Evolutionary conservation across 1,140 invertebrate genomes (phyloP), one percentile per base, ranked within the genome.

Genomic region (Diachasmimorpha longicaudata): DNA sequence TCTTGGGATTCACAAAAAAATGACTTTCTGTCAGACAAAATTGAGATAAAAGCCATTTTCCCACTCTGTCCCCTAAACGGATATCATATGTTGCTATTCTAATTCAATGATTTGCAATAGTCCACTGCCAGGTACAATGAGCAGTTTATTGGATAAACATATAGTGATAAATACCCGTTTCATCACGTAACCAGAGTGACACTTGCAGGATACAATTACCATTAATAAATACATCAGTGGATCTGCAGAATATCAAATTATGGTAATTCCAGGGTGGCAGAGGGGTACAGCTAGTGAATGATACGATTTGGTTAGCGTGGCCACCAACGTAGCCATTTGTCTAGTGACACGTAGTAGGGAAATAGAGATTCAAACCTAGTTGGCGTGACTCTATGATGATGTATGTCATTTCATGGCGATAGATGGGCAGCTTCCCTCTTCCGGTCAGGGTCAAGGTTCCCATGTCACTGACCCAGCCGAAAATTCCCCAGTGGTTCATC

Each of bases 171-270:
- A 52, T 52, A 9, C n/a, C 48, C 48, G 48, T 63, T 63, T 63
- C 58, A 31, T 63, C 58, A 63, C 58, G 23, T 63, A 25, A 63
- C 23, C 58, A 37, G n/a, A 68, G 66, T 68, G 36, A 66, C 21
- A 63, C 16, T 66, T 36, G 52, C 55, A 66, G 72, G 16, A 36
- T 39, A 71, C 72, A 55, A 76, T 79, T 76, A 76, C 63, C 70
- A 77, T 78, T 70, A 76, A 82, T 84, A 82, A 82, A 82, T 82
- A 82, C 75, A 72, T 79, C 74, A 78, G 39, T 63, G 75, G 77
- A 79, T 79, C 68, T 19, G 31, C 67, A 14, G 58, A 66, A 78
- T 82, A 83, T 82, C 78, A 79, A 80, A 84, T 84, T 84, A 84
- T 83, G 81, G 73, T 84, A 84, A 85, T 84, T 80, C 52, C 23